phyloP scores from a whole-genome alignment of 2,113 vertebrate species.

The Terrapene triunguis region DNA sequence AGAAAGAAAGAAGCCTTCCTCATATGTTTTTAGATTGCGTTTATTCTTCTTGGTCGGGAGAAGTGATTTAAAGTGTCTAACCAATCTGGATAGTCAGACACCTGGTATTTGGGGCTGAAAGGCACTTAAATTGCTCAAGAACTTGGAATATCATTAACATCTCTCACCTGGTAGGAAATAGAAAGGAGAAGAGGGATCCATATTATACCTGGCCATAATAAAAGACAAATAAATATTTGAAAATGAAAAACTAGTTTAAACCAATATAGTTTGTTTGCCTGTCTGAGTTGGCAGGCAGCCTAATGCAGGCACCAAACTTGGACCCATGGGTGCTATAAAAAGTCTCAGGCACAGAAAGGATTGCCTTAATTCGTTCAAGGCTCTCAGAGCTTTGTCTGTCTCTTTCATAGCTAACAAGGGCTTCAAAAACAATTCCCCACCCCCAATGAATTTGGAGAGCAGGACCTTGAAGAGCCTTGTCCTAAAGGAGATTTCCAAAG shows the following conservation, averaged over 20 bases:
- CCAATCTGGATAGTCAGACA: not conserved
- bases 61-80: accelerated
- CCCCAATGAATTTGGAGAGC: not conserved
- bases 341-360: not conserved
- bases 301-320: not conserved
- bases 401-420: not conserved
- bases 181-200: not conserved
- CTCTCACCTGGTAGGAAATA: not conserved
- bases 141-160: not conserved
- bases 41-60: accelerated
- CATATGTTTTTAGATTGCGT: not conserved
- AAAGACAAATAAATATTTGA: not conserved
- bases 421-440: not conserved
- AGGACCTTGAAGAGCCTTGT: conserved; percentile 22
- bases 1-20: accelerated
- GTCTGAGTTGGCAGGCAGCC: not conserved
- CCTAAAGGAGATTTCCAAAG: not conserved
- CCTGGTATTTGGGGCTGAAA: accelerated
- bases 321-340: accelerated
- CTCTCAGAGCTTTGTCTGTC: not conserved
- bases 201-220: not conserved
- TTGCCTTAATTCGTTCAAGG: not conserved
- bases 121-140: not conserved
- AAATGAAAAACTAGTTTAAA: not conserved
- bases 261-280: not conserved